Conservation (phyloP, 2,113 vertebrate genomes). For the Oreochromis tanganicae region DNA sequence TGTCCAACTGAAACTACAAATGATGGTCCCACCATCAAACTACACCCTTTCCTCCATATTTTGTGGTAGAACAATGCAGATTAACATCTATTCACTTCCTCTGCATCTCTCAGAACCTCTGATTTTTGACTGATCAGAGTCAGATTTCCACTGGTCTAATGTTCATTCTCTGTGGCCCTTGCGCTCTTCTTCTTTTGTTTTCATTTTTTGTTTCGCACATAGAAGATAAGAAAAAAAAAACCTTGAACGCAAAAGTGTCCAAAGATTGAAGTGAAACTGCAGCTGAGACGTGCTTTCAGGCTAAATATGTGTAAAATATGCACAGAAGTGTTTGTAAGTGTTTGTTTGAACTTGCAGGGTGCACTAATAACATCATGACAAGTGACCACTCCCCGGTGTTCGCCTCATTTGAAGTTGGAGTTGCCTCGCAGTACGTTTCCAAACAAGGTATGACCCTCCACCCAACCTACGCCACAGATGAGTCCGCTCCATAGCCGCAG, state of each 20-base stretch:
- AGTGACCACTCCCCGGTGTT: constrained; percentile 98
- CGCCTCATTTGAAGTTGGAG: constrained; percentile 95
- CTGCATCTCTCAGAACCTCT: background rate
- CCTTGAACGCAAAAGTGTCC: background rate
- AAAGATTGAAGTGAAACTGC: background rate
- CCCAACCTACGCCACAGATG: background rate
- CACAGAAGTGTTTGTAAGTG: background rate
- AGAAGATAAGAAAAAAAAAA: background rate
- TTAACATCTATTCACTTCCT: background rate
- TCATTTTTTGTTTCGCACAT: background rate
- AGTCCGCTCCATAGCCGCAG: background rate
- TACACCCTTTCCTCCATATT: background rate
- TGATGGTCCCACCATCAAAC: background rate
- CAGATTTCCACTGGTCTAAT: background rate
- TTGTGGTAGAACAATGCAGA: background rate
- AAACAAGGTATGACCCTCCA: constrained; percentile 80
- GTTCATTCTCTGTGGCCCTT: background rate
- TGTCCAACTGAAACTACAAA: background rate
- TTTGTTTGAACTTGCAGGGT: constrained; percentile 71
- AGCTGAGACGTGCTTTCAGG: background rate
- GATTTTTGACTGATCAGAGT: background rate
- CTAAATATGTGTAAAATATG: background rate
- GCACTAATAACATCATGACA: constrained; percentile 90
- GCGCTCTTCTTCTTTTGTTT: background rate
- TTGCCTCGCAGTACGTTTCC: constrained; percentile 95